Evolutionary conservation across 2,797 vertebrate species (phyloP).

Genomic region (Varecia variegata): DNA sequence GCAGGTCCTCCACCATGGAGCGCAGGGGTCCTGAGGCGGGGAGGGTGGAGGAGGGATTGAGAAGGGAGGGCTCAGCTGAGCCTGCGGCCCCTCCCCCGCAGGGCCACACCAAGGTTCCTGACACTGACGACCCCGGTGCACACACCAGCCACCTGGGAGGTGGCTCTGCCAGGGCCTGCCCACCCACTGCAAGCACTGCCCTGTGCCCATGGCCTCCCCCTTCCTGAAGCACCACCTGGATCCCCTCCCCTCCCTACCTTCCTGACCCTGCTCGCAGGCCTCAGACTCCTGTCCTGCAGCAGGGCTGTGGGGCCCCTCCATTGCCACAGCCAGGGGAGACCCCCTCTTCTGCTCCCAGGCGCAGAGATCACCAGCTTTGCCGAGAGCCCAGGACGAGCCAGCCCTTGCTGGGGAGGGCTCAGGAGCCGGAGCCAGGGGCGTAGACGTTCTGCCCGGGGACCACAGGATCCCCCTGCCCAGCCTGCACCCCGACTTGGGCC

Average conservation of each 20-base stretch:
- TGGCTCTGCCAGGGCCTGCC: not conserved
- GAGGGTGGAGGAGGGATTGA: not conserved
- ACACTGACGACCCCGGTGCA: not conserved
- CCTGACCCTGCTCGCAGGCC: not conserved
- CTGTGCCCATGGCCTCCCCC: not conserved
- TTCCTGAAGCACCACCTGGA: not conserved
- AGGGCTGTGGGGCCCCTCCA: conserved; percentile 22
- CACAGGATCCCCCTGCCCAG: not conserved
- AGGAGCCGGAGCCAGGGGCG: not conserved
- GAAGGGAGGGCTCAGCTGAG: not conserved
- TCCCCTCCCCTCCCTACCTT: conserved; percentile 32
- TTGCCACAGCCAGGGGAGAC: not conserved
- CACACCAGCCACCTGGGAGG: not conserved
- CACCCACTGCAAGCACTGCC: not conserved
- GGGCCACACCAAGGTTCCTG: not conserved
- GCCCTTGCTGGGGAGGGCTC: not conserved
- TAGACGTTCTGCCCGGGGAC: not conserved
- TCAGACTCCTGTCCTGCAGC: not conserved
- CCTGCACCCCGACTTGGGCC: not conserved
- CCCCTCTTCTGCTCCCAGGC: not conserved
- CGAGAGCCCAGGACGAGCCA: not conserved
- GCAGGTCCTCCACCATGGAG: conserved; percentile 97
- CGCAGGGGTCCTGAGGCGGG: conserved; percentile 87
- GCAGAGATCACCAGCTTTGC: not conserved
- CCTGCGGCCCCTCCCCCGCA: not conserved